Base-by-base conservation (phyloP, 2,888 invertebrate genomes). In the Chrysodeixis includens region DNA sequence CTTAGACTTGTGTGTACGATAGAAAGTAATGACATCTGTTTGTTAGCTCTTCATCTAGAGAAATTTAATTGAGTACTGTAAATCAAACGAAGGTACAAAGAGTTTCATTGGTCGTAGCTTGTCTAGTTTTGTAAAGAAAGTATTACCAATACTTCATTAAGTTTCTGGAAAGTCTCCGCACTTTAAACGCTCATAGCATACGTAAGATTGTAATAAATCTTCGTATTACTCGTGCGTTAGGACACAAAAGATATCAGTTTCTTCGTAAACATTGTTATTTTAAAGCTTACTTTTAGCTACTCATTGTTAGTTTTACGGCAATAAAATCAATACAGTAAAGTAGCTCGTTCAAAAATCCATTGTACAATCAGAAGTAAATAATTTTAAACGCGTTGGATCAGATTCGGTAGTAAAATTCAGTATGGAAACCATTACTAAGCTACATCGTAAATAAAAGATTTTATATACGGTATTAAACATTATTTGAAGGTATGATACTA, bases 361-460 rank as follows among this genome's bases (percentile, higher is more conserved):
- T 70, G 77, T n/a, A 40, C n/a, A 81, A 70, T 78, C 74, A 67
- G 61, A 56, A 53, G 46, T 70, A 63, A 40, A 40, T 40, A 40
- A 49, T 20, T 72, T 74, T 77, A 60, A 61, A 63, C 49, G 56
- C 72, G 61, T 62, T 58, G 71, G 64, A 74, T 79, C 66, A 56
- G 57, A 77, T 79, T 73, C 63, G 79, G 77, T 78, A 74, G 62
- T 81, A 73, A 80, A 76, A 79, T 67, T 71, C 61, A 74, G 76
- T 74, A 78, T 71, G 63, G 62, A 68, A 64, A 77, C 79, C 69
- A 76, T 76, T 32, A 62, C 52, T 58, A 56, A 56, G 52, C 54
- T 65, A 5, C 40, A 40, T 40, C 40, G 40, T 40, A 40, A 40
- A 40, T 40, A 40, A 40, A 40, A 40, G n/a, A 40, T n/a, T 40